Base-by-base conservation (phyloP, 2,888 invertebrate species). In the Scelioninae gen. 1 region DNA sequence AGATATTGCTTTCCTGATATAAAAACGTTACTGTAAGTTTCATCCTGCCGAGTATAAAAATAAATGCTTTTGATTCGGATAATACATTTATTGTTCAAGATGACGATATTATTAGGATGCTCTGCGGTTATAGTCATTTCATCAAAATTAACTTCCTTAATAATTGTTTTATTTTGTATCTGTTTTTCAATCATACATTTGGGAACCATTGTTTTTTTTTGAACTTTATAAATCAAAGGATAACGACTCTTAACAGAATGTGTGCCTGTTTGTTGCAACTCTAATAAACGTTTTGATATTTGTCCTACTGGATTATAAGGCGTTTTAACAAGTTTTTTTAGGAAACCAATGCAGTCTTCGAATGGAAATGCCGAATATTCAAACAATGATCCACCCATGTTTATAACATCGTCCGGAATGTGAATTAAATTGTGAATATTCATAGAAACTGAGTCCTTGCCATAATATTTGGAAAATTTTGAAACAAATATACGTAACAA, bases 351-450 rank as follows among this genome's bases (percentile, higher is more conserved):
- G 15, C 47, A 47, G 15, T 47, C 47, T 47, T 47, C 47, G 10
- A 76, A 76, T 2, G 65, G 51, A 40, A 62, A 77, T 5, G 77
- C 62, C 6, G 69, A 60, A 47, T 60, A 69, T 34, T 60, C 29
- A 32, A 49, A 49, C 38, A 76, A 32, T 31, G 75, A 16, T 5
- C 7, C 34, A 43, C 34, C 6, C 58, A 68, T 68, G 13, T 47
- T 10, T 11, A 31, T 29, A 31, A 62, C 47, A 31, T 62, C 45
- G 31, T 68, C 76, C 1, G 68, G 29, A 34, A 66, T 15, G 53
- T 76, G 60, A 23, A 76, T 76, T 4, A 58, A 38, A 23, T 58
- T 49, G 13, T 62, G 45, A n/a, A 62, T 45, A 13, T 62, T 62
- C 9, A 66, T 43, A 13, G 55, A 49, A 15, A 55, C 56, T 7